Conservation (phyloP, 1,140 invertebrate genomes). For the Penaeus chinensis region DNA sequence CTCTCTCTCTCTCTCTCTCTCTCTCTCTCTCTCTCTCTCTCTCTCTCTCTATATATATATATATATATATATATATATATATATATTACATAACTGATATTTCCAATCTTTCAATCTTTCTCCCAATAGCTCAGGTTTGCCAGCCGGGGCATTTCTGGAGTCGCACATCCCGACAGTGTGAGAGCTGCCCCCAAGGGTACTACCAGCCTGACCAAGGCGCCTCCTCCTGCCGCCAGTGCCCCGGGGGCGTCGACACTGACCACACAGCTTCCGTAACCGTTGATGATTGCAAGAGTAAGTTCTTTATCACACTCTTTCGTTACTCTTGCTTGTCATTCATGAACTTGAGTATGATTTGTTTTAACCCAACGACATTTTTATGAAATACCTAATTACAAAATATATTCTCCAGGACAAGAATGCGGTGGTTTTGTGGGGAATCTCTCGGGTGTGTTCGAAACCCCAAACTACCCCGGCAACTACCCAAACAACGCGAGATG, state of each 20-base stretch:
- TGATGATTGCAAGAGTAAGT: slow-evolving; percentile 43
- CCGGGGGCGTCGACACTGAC: slow-evolving; percentile 31
- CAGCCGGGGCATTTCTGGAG: slow-evolving; percentile 23
- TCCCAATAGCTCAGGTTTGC: slow-evolving; percentile 8
- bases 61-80: too few relatives aligned
- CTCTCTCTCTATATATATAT: too few relatives aligned
- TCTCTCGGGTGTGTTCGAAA: slow-evolving; percentile 42
- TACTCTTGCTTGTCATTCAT: neutral
- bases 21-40: too few relatives aligned
- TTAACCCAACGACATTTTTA: neutral
- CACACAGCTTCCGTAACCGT: slow-evolving; percentile 15
- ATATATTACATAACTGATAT: neutral
- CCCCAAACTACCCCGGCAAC: slow-evolving; percentile 46
- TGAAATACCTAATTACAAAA: neutral
- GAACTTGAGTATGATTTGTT: neutral
- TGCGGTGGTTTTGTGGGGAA: slow-evolving; percentile 40
- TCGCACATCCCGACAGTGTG: neutral
- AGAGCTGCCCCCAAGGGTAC: slow-evolving; percentile 18
- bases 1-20: too few relatives aligned
- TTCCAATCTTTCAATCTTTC: neutral
- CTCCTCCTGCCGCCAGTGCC: slow-evolving; percentile 35
- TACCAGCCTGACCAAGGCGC: slow-evolving; percentile 22
- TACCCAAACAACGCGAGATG: slow-evolving; percentile 43
- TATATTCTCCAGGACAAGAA: slow-evolving; percentile 2
- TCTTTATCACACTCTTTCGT: neutral